phyloP scores from a whole-genome alignment of 2,888 invertebrate genomes.

The Galerucella nymphaeae region DNA sequence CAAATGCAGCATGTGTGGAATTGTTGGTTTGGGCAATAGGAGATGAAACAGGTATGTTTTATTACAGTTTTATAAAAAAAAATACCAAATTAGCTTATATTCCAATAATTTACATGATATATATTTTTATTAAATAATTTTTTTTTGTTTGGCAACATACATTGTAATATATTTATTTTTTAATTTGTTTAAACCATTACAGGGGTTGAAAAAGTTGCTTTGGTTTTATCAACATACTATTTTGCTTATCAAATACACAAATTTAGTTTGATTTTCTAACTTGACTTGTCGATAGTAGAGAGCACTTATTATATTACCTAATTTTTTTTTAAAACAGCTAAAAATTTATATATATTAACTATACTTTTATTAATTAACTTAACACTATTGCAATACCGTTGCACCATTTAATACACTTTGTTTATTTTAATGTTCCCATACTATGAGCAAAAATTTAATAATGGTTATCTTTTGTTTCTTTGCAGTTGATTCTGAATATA shows the following conservation, averaged over 20 bases:
- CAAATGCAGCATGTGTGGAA: conserved; percentile 97
- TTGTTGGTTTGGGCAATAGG: conserved; percentile 97
- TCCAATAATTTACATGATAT: background rate
- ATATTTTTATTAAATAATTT: background rate
- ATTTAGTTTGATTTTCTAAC: too few relatives aligned
- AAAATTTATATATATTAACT: background rate
- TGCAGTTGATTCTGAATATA: conserved; percentile 79
- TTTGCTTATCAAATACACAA: too few relatives aligned
- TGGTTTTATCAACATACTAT: too few relatives aligned
- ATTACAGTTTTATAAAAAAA: background rate
- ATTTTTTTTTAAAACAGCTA: too few relatives aligned
- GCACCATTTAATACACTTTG: background rate
- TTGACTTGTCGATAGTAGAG: too few relatives aligned
- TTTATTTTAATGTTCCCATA: background rate
- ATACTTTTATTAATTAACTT: background rate
- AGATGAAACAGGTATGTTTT: conserved; percentile 89
- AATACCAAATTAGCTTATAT: background rate
- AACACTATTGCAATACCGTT: background rate
- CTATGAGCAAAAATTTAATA: conserved; percentile 10
- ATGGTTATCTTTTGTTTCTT: conserved; percentile 26
- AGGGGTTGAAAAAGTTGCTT: too few relatives aligned
- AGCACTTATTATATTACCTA: too few relatives aligned
- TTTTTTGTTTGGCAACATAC: background rate
- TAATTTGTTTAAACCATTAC: too few relatives aligned
- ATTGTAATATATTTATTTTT: background rate